A percentile compares a stretch with the other conserved stretches of the same genome.
These are phyloP conservation scores for Campoletis raptor DNA, from an alignment of 2,888 invertebrate genomes.

Conservation along the genomic window DNA sequence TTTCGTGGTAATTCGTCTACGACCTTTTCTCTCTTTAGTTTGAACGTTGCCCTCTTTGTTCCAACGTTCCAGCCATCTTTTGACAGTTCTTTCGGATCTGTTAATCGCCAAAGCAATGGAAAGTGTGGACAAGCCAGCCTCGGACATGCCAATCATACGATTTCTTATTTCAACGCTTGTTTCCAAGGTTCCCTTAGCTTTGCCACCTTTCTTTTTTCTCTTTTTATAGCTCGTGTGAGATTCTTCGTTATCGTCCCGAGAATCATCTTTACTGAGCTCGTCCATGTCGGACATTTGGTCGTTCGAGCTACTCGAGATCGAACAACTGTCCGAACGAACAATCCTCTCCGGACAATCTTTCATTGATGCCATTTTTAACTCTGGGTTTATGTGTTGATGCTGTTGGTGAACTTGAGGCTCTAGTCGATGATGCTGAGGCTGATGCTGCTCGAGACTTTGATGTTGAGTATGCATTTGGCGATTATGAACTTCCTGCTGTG, in stretches of 20 bases:
- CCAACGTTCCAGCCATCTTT: slow-evolving; percentile 84
- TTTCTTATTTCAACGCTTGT: slow-evolving; percentile 83
- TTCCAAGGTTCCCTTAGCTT: slow-evolving; percentile 83
- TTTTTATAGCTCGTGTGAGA: slow-evolving; percentile 52
- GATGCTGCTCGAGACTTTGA: slow-evolving; percentile 73
- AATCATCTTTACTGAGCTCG: slow-evolving; percentile 70
- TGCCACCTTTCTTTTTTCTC: slow-evolving; percentile 82
- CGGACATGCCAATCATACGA: slow-evolving; percentile 84
- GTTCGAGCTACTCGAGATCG: slow-evolving; percentile 73
- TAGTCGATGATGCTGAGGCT: slow-evolving; percentile 71
- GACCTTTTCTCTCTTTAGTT: slow-evolving; percentile 83
- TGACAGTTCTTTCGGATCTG: slow-evolving; percentile 84
- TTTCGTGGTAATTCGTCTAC: slow-evolving; percentile 83
- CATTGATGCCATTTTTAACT: background rate
- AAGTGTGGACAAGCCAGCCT: slow-evolving; percentile 82
- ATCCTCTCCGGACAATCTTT: slow-evolving; percentile 25
- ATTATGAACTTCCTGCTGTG: slow-evolving; percentile 70
- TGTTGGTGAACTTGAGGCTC: slow-evolving; percentile 73
- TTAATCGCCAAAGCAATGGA: slow-evolving; percentile 83
- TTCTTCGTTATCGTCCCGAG: slow-evolving; percentile 53
- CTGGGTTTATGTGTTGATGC: slow-evolving; percentile 55
- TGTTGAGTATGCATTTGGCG: slow-evolving; percentile 72
- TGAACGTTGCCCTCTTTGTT: slow-evolving; percentile 83
- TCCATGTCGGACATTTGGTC: slow-evolving; percentile 76
- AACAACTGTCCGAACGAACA: slow-evolving; percentile 68